Evolutionary conservation across 2,888 invertebrate species (phyloP), one percentile per base, ranked within the genome.

Genomic region (Lamproptera curius): DNA sequence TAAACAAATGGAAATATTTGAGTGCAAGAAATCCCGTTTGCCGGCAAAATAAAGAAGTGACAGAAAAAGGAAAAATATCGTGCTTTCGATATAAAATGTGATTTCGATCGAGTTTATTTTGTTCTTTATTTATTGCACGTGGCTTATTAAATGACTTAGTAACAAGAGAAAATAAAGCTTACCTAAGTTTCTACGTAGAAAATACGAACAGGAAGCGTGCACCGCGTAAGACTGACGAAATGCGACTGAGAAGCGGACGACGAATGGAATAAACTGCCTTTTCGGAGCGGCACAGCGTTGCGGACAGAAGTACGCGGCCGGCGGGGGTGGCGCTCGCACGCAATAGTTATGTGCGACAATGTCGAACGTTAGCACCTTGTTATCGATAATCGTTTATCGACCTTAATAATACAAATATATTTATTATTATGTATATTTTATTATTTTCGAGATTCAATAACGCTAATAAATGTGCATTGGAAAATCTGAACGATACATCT

Each of bases 161-260:
- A n/a, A n/a, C n/a, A n/a, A n/a, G 53, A 54, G 54, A 62, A 63
- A 58, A 34, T 54, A 54, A 50, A 52, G 77, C 82, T 79, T 67
- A 83, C 81, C 74, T 73, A 72, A 63, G 65, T 53, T 65, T 63
- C 56, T 67, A 67, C 65, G 70, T 63, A 61, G 59, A 55, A 64
- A 58, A 52, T 61, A 54, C 56, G 59, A 20, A 55, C 56, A 50
- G 52, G 56, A 54, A 50, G 58, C 76, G 81, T 74, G 68, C 77
- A 77, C 78, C 64, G 56, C 60, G 61, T 55, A 57, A 66, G 70
- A 65, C 64, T 67, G 75, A 70, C 71, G 69, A 71, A 70, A 67
- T 58, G 67, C 76, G 75, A 83, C 84, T 84, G 78, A 52, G 59
- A 56, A 41, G 47, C 62, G 57, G 55, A 44, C 56, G 48, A 54